Conservation (phyloP, 2,888 invertebrate species). For the Ceramica pisi region DNA sequence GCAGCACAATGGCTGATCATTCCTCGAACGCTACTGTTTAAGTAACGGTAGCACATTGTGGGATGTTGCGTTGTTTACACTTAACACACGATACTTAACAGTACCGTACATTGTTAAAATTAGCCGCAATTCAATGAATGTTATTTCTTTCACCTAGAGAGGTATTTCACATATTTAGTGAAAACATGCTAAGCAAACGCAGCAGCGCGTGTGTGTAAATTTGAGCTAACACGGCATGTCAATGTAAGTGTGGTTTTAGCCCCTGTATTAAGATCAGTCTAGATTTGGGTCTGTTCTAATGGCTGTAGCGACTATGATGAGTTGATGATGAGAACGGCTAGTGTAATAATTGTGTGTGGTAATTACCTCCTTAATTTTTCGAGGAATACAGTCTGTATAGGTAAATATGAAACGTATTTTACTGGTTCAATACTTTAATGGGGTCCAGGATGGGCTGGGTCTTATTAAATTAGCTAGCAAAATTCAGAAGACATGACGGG, state of each 20-base stretch:
- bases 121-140: constrained; percentile 77
- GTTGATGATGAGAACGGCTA: background rate
- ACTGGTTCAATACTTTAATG: no score
- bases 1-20: constrained; percentile 72
- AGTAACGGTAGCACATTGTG: constrained; percentile 79
- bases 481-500: no score
- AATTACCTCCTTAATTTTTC: background rate
- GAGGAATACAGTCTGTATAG: no score
- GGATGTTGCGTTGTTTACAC: constrained; percentile 79
- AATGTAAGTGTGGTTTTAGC: background rate
- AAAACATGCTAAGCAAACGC: constrained; percentile 68
- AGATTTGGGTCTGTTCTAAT: background rate
- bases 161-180: constrained; percentile 75
- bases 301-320: background rate
- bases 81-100: constrained; percentile 76
- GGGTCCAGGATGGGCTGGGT: no score
- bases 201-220: constrained; percentile 41
- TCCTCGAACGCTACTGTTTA: constrained; percentile 79
- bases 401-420: no score
- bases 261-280: background rate
- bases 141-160: constrained; percentile 74
- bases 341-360: background rate
- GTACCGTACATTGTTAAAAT: constrained; percentile 82
- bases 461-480: no score
- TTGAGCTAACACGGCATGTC: background rate